A percentile compares a stretch with the other conserved stretches of the same genome.
Conservation (phyloP, 2,888 invertebrate species). For the Acutogordius australiensis region DNA sequence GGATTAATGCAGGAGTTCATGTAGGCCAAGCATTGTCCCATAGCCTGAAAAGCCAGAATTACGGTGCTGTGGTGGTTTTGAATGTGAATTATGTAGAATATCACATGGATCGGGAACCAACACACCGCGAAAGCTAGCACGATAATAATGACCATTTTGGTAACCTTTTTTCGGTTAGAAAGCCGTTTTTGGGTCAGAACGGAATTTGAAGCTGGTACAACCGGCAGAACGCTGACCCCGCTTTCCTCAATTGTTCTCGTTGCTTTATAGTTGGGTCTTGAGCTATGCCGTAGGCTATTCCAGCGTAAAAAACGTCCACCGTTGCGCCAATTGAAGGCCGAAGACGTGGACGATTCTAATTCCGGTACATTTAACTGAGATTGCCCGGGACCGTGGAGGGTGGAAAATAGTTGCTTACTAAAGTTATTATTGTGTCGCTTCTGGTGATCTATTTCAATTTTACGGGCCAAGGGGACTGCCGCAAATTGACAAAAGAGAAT, state of each 20-base stretch:
- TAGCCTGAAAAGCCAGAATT: conserved; percentile 27
- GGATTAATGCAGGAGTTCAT: conserved; percentile 76
- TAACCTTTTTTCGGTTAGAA: conserved; percentile 42
- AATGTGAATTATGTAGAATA: conserved; percentile 21
- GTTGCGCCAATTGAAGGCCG: no score
- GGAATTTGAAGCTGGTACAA: neutral
- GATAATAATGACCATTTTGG: conserved; percentile 61
- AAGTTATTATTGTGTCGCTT: no score
- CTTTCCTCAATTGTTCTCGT: no score
- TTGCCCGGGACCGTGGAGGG: neutral
- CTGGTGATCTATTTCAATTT: no score
- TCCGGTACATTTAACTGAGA: no score
- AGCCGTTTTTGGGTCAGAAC: conserved; percentile 15
- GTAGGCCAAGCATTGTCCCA: conserved; percentile 33
- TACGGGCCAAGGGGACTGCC: neutral
- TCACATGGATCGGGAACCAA: conserved; percentile 68
- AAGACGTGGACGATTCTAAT: no score
- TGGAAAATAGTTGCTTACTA: neutral
- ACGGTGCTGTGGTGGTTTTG: neutral
- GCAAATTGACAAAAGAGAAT: neutral
- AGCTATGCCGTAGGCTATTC: no score
- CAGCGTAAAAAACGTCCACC: no score
- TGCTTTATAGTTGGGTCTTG: neutral
- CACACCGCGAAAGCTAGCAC: conserved; percentile 67
- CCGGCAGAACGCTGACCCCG: no score